A percentile compares a stretch with the other conserved stretches of the same genome.
These are phyloP conservation scores for Synergus itoensis DNA, from an alignment of 2,888 invertebrate species.

Conservation along the genomic window DNA sequence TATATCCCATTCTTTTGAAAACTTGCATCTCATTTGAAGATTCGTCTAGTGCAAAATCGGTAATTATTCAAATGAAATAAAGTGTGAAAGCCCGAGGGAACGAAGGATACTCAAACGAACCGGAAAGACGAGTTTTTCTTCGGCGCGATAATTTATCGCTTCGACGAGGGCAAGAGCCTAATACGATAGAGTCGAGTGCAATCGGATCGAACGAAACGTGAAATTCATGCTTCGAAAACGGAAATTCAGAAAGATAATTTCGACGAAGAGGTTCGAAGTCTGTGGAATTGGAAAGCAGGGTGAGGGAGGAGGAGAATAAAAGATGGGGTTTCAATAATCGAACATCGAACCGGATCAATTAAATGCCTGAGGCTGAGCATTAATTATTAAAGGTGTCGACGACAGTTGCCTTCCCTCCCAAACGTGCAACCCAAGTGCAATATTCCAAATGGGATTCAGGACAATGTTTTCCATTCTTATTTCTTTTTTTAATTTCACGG, in stretches of 20 bases:
- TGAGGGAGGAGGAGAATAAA: conserved; percentile 14
- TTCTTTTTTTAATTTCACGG: background rate
- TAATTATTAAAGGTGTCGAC: conserved; percentile 65
- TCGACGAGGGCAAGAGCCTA: conserved; percentile 31
- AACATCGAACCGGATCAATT: conserved; percentile 66
- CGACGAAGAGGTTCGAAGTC: conserved; percentile 36
- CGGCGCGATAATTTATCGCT: conserved; percentile 49
- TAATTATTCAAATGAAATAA: conserved; percentile 42
- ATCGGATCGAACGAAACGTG: conserved; percentile 42
- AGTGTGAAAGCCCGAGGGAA: conserved; percentile 38
- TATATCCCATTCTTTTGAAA: conserved; percentile 15
- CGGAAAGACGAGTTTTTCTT: conserved; percentile 45
- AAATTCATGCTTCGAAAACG: conserved; percentile 40
- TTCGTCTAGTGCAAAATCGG: conserved; percentile 35
- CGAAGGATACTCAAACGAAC: conserved; percentile 38
- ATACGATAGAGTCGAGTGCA: conserved; percentile 39
- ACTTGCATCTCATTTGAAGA: conserved; percentile 36
- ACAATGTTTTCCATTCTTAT: background rate
- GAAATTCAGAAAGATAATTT: conserved; percentile 40
- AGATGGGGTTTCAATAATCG: conserved; percentile 60
- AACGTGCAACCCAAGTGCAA: conserved; percentile 25
- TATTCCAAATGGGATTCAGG: background rate
- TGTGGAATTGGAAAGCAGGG: background rate
- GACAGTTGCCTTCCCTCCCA: conserved; percentile 58
- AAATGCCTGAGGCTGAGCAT: conserved; percentile 59